Percentiles rank a stretch among this genome's conserved stretches.
Conservation (phyloP, 2,797 vertebrate genomes). For the Danionella dracula region DNA sequence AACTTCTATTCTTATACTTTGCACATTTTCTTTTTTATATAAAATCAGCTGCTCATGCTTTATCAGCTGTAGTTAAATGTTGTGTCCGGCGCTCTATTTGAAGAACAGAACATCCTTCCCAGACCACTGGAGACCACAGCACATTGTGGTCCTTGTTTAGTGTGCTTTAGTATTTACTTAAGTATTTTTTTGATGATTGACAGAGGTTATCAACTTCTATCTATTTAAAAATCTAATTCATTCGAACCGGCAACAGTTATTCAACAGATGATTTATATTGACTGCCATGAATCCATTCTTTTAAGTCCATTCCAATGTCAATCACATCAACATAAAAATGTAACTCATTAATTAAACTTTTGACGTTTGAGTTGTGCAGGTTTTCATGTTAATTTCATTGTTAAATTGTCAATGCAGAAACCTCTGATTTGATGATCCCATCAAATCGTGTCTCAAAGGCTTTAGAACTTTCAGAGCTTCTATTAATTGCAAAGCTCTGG, state of each 20-base stretch:
- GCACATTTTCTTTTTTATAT: constrained; percentile 4
- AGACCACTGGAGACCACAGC: background rate
- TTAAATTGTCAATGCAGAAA: too few species aligned
- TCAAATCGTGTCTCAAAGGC: background rate
- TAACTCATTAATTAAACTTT: too few species aligned
- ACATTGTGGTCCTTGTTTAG: background rate
- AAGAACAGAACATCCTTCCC: background rate
- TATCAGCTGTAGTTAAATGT: too few species aligned
- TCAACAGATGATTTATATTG: background rate
- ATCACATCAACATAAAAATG: too few species aligned
- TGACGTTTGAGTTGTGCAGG: too few species aligned
- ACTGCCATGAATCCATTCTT: too few species aligned
- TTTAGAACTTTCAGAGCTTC: background rate
- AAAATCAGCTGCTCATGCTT: too few species aligned
- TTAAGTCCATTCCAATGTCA: too few species aligned
- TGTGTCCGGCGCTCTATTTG: too few species aligned
- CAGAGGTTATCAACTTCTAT: background rate
- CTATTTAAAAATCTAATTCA: background rate
- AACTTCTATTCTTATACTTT: background rate
- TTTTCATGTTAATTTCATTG: too few species aligned
- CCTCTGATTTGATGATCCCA: too few species aligned
- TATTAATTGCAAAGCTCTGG: background rate
- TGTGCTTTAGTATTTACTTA: background rate
- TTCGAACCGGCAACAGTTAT: background rate
- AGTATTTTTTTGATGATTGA: constrained; percentile 1